A percentile compares a stretch with the other conserved stretches of the same genome.
phyloP scores from a whole-genome alignment of 64 coral and sea anemone species.

The Pachyseris speciosa region DNA sequence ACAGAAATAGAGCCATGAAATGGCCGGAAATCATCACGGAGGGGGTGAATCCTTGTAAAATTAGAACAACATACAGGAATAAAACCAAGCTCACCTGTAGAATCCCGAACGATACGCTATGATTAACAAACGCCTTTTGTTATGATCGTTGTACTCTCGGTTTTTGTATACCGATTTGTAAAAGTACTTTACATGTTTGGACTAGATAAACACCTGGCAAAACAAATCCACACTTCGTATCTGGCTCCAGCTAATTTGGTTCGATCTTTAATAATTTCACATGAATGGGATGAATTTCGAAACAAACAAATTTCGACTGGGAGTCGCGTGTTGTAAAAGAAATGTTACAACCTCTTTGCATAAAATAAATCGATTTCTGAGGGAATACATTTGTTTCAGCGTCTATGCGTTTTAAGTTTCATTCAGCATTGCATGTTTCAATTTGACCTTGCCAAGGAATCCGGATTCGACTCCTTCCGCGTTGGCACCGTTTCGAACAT shows the following conservation, averaged over 20 bases:
- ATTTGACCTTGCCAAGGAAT: no score
- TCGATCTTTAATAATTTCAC: background rate
- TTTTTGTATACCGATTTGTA: background rate
- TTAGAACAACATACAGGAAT: background rate
- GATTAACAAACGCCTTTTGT: background rate
- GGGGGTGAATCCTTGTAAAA: background rate
- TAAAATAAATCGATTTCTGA: background rate
- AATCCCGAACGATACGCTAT: background rate
- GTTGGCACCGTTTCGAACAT: no score
- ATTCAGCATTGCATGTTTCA: no score
- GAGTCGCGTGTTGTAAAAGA: background rate
- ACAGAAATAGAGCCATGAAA: no score
- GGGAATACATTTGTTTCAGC: no score
- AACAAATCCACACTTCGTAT: background rate
- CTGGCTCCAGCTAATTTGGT: background rate
- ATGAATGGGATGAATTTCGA: no score
- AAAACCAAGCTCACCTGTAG: background rate
- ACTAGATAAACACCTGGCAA: background rate
- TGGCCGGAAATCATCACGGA: background rate
- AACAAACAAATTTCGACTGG: no score
- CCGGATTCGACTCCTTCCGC: no score
- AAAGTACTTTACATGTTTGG: background rate
- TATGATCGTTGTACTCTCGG: background rate
- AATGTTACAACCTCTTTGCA: background rate
- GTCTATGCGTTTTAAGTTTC: no score